A percentile compares a stretch with the other conserved stretches of the same genome.
These are phyloP conservation scores for Drosophila aff. DNA, from an alignment of 1,140 invertebrate species.

Conservation along the genomic window DNA sequence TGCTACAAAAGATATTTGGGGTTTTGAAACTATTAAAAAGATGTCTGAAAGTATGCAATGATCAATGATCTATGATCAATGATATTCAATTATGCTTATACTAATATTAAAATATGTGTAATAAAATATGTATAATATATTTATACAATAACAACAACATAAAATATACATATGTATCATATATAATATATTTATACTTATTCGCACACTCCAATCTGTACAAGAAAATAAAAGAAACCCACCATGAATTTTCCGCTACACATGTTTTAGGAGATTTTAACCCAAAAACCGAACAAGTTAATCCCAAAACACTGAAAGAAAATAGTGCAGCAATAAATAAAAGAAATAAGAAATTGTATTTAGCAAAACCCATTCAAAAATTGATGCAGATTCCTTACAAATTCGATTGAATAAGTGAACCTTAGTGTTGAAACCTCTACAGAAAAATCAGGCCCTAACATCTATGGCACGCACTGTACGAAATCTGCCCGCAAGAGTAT, in stretches of 20 bases:
- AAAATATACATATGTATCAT: background rate
- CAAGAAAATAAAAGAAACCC: background rate
- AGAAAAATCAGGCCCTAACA: background rate
- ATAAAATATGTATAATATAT: too few relatives aligned
- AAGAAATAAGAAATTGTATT: background rate
- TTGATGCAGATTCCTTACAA: background rate
- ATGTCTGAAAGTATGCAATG: too few relatives aligned
- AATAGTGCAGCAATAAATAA: background rate
- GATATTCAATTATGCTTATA: too few relatives aligned
- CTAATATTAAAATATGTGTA: too few relatives aligned
- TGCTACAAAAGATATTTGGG: background rate
- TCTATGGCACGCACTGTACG: slow-evolving; percentile 19
- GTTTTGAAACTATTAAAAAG: too few relatives aligned
- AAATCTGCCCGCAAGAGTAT: slow-evolving; percentile 19
- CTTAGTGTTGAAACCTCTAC: background rate
- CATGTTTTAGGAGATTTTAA: background rate
- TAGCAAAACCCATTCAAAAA: background rate
- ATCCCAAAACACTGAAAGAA: background rate
- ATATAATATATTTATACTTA: background rate
- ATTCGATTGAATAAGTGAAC: background rate
- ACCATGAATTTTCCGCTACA: background rate
- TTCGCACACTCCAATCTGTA: background rate
- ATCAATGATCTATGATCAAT: too few relatives aligned
- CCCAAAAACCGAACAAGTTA: background rate
- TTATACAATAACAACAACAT: too few relatives aligned